Conservation (phyloP, 2,113 vertebrate genomes). For the Stomatorhinus ivindoensis region DNA sequence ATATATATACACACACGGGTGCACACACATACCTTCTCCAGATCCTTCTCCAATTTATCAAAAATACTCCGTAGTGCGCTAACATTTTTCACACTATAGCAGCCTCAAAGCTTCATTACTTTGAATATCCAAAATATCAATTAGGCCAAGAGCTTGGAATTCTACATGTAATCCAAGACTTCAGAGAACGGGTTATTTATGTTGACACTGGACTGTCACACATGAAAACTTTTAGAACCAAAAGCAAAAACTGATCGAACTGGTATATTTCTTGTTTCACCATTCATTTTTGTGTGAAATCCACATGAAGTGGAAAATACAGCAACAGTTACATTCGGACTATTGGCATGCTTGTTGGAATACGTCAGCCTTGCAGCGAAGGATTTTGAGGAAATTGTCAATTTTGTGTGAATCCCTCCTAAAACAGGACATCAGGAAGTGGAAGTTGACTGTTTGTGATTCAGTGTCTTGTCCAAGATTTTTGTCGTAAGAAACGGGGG, state of each 20-base stretch:
- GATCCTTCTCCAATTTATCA: neutral
- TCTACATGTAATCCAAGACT: too few relatives aligned
- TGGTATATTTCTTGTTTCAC: neutral
- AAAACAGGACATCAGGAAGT: constrained; percentile 65
- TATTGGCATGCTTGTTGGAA: constrained; percentile 42
- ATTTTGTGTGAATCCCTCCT: constrained; percentile 69
- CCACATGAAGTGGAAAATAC: neutral
- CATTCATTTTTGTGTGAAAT: neutral
- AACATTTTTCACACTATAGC: neutral
- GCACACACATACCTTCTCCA: neutral
- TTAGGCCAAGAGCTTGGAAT: neutral
- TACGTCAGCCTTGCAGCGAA: constrained; percentile 55
- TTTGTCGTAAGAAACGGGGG: constrained; percentile 44
- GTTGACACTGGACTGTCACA: neutral
- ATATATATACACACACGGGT: too few relatives aligned
- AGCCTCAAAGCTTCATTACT: neutral
- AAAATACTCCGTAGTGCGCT: neutral
- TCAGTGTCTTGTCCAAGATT: constrained; percentile 50
- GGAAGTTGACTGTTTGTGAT: constrained; percentile 52
- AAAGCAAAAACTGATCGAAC: neutral
- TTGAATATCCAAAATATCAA: neutral
- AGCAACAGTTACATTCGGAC: constrained; percentile 26
- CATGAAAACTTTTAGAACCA: neutral
- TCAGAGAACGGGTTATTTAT: too few relatives aligned
- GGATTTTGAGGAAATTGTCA: constrained; percentile 66